A percentile compares a stretch with the other conserved stretches of the same genome.
Evolutionary conservation across 2,113 vertebrate species (phyloP).

Genomic region (Psephotus haematonotus): DNA sequence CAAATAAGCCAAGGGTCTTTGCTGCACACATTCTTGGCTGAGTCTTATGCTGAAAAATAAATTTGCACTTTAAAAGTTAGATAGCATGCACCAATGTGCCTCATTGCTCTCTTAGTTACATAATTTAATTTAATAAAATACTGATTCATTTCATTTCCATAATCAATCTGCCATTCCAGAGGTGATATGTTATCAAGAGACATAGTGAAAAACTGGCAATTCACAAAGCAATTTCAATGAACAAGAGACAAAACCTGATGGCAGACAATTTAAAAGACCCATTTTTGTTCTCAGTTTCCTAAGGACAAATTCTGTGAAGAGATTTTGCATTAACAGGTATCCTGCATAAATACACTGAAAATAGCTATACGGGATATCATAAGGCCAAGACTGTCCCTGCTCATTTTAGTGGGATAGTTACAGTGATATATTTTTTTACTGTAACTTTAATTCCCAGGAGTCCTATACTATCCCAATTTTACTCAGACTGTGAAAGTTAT

Average conservation of each 20-base stretch:
- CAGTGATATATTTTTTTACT: background rate
- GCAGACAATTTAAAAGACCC: background rate
- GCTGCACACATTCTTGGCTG: background rate
- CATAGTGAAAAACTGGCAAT: background rate
- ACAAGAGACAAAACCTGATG: background rate
- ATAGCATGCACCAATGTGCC: background rate
- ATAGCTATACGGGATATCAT: background rate
- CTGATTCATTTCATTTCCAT: background rate
- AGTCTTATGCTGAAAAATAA: background rate
- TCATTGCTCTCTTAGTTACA: background rate
- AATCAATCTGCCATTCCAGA: background rate
- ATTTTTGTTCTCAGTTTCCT: background rate
- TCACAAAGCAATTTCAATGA: background rate
- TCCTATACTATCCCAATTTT: background rate
- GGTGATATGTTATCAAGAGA: background rate
- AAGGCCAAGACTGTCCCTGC: background rate
- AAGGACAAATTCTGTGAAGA: background rate
- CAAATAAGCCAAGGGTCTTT: background rate
- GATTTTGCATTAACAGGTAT: background rate
- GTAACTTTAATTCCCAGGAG: background rate
- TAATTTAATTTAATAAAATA: background rate
- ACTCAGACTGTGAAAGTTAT: background rate
- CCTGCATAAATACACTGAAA: background rate
- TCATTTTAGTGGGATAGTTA: background rate
- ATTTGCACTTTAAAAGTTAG: background rate